Evolutionary conservation across 1,140 invertebrate species (phyloP).

Genomic region (Bathynomus jamesi): DNA sequence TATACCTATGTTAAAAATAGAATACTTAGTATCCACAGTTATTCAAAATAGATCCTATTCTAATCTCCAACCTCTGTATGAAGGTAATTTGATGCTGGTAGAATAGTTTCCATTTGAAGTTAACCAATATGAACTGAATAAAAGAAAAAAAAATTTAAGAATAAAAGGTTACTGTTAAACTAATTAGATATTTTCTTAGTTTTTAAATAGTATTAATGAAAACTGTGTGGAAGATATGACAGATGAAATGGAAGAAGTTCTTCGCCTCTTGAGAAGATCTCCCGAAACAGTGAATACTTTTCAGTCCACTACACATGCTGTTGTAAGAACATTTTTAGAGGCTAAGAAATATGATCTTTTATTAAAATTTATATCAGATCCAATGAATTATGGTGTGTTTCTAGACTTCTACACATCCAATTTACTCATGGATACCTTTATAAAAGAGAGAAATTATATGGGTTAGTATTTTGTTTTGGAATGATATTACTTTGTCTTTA

Average conservation of each 20-base stretch:
- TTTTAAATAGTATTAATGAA: conserved; percentile 9
- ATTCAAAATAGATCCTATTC: too few relatives aligned
- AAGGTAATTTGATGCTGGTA: too few relatives aligned
- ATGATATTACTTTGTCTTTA: not conserved
- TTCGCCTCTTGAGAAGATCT: conserved; percentile 62
- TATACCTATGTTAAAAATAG: too few relatives aligned
- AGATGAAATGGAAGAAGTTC: conserved; percentile 60
- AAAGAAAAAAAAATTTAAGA: too few relatives aligned
- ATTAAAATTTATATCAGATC: conserved; percentile 63
- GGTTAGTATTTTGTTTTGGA: conserved; percentile 7
- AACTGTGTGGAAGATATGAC: not conserved
- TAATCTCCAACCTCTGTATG: too few relatives aligned
- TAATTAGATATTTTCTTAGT: too few relatives aligned
- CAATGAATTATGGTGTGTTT: conserved; percentile 82
- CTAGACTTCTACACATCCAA: conserved; percentile 70
- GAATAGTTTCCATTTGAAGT: too few relatives aligned
- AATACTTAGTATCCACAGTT: too few relatives aligned
- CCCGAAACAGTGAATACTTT: conserved; percentile 59
- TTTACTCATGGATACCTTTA: conserved; percentile 68
- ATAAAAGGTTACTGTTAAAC: too few relatives aligned
- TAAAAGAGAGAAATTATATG: conserved; percentile 58
- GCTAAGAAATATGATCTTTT: conserved; percentile 54
- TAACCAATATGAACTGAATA: too few relatives aligned
- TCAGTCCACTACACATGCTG: conserved; percentile 71
- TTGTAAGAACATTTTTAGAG: conserved; percentile 59